Evolutionary conservation across 2,113 vertebrate genomes (phyloP).

Genomic region (Percopsis transmontana): DNA sequence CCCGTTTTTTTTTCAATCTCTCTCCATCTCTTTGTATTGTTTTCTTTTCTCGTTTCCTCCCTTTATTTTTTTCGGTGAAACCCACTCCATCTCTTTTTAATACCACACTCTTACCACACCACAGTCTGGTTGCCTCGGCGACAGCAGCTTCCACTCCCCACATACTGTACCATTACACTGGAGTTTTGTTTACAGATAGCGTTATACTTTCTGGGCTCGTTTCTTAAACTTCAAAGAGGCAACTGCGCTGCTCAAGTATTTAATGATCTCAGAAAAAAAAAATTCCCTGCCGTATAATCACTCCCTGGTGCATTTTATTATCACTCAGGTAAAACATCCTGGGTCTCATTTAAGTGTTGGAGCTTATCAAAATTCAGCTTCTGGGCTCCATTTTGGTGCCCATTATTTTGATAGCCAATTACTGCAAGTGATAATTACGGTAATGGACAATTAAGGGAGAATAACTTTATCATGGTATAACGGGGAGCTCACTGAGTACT

Average conservation of each 20-base stretch:
- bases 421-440: constrained; percentile 62
- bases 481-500: constrained; percentile 50
- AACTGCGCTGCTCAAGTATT: constrained; percentile 38
- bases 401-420: constrained; percentile 71
- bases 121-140: constrained; percentile 1
- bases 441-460: constrained; percentile 64
- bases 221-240: constrained; percentile 26
- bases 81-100: background rate
- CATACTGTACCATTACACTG: constrained; percentile 7
- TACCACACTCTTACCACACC: background rate
- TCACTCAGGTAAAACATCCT: constrained; percentile 62
- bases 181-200: constrained; percentile 38
- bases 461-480: constrained; percentile 60
- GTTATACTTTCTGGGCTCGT: constrained; percentile 15
- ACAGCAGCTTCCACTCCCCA: constrained; percentile 1
- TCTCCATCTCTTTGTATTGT: background rate
- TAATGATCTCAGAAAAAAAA: constrained; percentile 46
- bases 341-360: constrained; percentile 53
- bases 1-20: constrained; percentile 24
- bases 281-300: constrained; percentile 46
- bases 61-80: background rate
- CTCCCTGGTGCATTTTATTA: constrained; percentile 57
- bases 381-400: constrained; percentile 45
- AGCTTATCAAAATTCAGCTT: constrained; percentile 60
- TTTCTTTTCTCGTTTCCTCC: background rate